phyloP scores from a whole-genome alignment of 2,113 vertebrate genomes.

The Corythornis vintsioides region DNA sequence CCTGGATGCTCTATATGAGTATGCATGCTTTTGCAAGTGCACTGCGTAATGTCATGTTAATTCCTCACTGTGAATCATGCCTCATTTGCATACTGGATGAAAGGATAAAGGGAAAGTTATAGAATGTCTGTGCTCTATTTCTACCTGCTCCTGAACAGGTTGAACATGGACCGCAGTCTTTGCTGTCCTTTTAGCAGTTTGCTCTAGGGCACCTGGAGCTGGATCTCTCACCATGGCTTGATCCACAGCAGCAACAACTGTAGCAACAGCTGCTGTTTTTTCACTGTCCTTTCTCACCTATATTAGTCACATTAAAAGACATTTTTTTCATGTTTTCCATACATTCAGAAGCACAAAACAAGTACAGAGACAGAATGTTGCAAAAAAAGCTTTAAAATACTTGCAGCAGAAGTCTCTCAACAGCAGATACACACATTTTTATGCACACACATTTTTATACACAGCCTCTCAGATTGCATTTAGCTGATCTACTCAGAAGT shows the following conservation, averaged over 20 bases:
- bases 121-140: constrained; percentile 10
- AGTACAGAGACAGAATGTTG: background rate
- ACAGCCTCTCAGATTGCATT: background rate
- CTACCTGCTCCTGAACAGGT: constrained; percentile 83
- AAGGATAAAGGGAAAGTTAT: background rate
- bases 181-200: constrained; percentile 79
- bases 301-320: constrained; percentile 58
- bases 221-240: constrained; percentile 86
- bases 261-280: constrained; percentile 85
- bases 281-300: constrained; percentile 80
- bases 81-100: background rate
- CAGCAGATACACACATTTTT: background rate
- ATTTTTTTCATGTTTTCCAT: constrained; percentile 26
- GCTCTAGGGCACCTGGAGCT: constrained; percentile 76
- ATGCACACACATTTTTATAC: background rate
- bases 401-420: background rate
- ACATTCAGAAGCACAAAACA: constrained; percentile 21
- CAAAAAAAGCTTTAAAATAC: background rate
- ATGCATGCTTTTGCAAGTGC: constrained; percentile 17
- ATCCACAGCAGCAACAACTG: constrained; percentile 89
- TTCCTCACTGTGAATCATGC: constrained; percentile 30
- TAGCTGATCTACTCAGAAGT: background rate
- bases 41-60: constrained; percentile 21
- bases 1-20: background rate
- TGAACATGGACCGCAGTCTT: constrained; percentile 76